Conservation (phyloP, 2,888 invertebrate genomes). For the Spialia ferax region DNA sequence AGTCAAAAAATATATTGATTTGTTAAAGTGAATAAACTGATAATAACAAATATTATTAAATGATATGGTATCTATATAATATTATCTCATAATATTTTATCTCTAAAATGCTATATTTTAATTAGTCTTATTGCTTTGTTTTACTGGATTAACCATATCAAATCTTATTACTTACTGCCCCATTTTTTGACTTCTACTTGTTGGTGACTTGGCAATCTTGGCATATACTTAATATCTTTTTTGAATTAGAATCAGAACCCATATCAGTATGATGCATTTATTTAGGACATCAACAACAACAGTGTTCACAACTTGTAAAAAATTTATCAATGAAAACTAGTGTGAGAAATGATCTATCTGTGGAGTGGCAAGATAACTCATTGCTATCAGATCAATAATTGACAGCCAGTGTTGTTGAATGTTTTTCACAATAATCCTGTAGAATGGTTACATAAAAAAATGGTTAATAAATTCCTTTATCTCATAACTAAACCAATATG, state of each 20-base stretch:
- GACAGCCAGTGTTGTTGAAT: slow-evolving; percentile 12
- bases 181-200: too few relatives aligned
- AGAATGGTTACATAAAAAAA: slow-evolving; percentile 43
- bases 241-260: too few relatives aligned
- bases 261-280: too few relatives aligned
- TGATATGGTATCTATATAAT: too few relatives aligned
- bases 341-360: background rate
- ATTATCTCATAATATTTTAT: too few relatives aligned
- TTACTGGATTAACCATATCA: too few relatives aligned
- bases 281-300: too few relatives aligned
- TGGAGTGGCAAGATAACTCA: slow-evolving; percentile 5
- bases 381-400: slow-evolving; percentile 28
- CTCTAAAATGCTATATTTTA: too few relatives aligned
- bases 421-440: background rate
- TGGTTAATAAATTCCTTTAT: slow-evolving; percentile 59
- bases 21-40: background rate
- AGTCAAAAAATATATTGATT: background rate
- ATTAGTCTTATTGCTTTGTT: too few relatives aligned
- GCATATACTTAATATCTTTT: too few relatives aligned
- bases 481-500: slow-evolving; percentile 64
- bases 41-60: background rate
- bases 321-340: slow-evolving; percentile 1
- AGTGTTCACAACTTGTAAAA: background rate
- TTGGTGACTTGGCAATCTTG: too few relatives aligned
- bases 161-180: too few relatives aligned